Conservation (phyloP, 2,888 invertebrate species). For the Troilus luridus region DNA sequence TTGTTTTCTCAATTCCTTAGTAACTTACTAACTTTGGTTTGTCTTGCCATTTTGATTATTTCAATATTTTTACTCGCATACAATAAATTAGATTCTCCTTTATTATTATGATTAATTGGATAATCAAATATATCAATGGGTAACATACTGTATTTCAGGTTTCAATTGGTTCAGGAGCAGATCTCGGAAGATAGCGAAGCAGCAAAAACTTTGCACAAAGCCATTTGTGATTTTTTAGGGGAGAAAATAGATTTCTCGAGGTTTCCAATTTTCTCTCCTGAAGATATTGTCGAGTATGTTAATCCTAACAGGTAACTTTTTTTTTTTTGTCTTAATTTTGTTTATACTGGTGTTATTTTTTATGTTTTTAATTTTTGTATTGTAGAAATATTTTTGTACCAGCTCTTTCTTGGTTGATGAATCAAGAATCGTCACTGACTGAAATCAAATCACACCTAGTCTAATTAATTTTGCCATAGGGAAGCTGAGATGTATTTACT, state of each 20-base stretch:
- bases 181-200: neutral
- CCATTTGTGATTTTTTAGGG: neutral
- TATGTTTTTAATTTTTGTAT: neutral
- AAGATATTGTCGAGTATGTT: slow-evolving; percentile 18
- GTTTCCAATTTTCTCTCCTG: slow-evolving; percentile 26
- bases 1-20: too few species aligned
- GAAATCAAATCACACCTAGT: neutral
- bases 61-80: too few species aligned
- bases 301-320: neutral
- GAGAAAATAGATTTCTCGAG: neutral
- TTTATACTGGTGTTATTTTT: neutral
- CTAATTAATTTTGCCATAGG: neutral
- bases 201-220: slow-evolving; percentile 16
- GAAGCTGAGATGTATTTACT: neutral
- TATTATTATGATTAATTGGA: neutral
- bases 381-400: slow-evolving; percentile 16
- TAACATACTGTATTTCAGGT: neutral
- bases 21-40: too few species aligned
- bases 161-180: neutral
- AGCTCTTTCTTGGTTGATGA: neutral
- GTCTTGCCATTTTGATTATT: too few species aligned
- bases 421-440: slow-evolving; percentile 4
- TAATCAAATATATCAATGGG: neutral
- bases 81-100: too few species aligned
- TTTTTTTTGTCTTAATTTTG: neutral